Evolutionary conservation across 2,797 vertebrate species (phyloP).

Genomic region (Coregonus ussuriensis): DNA sequence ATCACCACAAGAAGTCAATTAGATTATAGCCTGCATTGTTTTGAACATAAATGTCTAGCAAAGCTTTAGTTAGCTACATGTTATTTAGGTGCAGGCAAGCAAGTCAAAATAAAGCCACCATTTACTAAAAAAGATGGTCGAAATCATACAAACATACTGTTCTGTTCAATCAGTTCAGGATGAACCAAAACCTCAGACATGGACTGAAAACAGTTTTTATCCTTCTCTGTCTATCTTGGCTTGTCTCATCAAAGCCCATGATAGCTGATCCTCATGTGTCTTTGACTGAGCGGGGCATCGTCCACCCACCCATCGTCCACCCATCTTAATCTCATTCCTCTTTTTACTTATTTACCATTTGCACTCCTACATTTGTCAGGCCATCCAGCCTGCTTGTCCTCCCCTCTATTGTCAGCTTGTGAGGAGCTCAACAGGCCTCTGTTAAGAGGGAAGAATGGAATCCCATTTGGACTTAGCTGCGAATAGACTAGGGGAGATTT

Average conservation of each 20-base stretch:
- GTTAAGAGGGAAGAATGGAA: constrained; percentile 52
- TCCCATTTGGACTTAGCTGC: constrained; percentile 60
- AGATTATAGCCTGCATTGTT: not conserved
- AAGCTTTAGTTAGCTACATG: no score
- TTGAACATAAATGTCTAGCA: not conserved
- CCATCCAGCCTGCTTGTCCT: constrained; percentile 52
- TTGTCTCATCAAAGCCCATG: constrained; percentile 14
- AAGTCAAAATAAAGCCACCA: not conserved
- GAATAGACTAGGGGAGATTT: constrained; percentile 44
- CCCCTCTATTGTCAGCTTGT: constrained; percentile 57
- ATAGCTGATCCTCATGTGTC: constrained; percentile 32
- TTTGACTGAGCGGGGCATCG: constrained; percentile 35
- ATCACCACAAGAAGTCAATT: constrained; percentile 21
- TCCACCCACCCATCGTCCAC: constrained; percentile 19
- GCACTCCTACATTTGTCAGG: constrained; percentile 48
- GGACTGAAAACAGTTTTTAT: not conserved
- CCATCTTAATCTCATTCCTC: constrained; percentile 51
- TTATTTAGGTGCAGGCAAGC: no score
- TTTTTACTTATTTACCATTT: constrained; percentile 49
- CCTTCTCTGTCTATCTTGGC: constrained; percentile 18
- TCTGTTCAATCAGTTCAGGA: not conserved
- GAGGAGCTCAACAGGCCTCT: constrained; percentile 51
- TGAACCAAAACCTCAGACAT: not conserved
- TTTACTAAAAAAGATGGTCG: not conserved
- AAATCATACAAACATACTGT: not conserved